phyloP scores from a whole-genome alignment of 2,797 vertebrate species.

The Molothrus aeneus region DNA sequence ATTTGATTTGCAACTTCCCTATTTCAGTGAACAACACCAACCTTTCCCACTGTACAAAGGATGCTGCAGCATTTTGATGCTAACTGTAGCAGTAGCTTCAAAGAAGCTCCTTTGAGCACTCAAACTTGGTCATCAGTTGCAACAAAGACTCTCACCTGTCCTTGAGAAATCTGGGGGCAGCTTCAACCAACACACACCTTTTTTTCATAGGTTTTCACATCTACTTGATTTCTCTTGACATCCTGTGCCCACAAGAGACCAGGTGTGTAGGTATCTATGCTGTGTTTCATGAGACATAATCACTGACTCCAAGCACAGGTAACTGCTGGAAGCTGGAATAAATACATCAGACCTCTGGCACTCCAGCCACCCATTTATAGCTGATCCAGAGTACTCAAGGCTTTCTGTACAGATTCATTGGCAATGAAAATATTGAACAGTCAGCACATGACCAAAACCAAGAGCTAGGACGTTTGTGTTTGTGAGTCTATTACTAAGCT shows the following conservation, averaged over 20 bases:
- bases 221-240: not conserved
- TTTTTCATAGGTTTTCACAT: not conserved
- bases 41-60: not conserved
- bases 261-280: not conserved
- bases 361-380: not conserved
- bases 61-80: not conserved
- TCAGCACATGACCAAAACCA: constrained; percentile 2
- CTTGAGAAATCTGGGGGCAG: not conserved
- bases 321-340: not conserved
- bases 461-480: not conserved
- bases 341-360: not conserved
- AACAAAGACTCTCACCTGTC: not conserved
- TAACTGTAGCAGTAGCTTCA: not conserved
- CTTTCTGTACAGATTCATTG: not conserved
- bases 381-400: not conserved
- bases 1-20: not conserved
- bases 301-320: not conserved
- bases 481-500: not conserved
- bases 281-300: not conserved
- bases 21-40: not conserved
- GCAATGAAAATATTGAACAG: constrained; percentile 5
- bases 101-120: not conserved
- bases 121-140: not conserved
- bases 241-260: not conserved
- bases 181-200: not conserved